These are phyloP conservation scores for Neopipo cinnamomea DNA, from an alignment of 2,113 vertebrate species.

Conservation along the genomic window DNA sequence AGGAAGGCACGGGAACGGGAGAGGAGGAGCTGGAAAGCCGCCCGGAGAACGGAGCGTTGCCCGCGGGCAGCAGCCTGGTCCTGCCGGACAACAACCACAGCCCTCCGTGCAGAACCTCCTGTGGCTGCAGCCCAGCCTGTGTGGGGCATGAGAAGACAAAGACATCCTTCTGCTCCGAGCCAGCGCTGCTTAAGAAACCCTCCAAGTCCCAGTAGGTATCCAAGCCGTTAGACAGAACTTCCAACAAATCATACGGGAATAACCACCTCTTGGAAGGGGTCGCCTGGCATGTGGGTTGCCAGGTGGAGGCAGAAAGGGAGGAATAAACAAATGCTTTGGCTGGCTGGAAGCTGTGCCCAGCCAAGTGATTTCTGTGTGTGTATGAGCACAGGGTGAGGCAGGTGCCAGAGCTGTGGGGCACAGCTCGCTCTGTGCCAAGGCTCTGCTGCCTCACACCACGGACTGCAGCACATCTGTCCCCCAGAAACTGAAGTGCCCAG, in stretches of 20 bases:
- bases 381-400: neutral
- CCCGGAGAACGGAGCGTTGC: neutral
- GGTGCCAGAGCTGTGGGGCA: neutral
- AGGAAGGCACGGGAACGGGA: neutral
- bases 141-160: constrained; percentile 63
- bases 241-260: fast-evolving
- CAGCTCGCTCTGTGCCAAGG: neutral
- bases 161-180: constrained; percentile 63
- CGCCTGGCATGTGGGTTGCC: neutral
- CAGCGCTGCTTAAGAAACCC: constrained; percentile 63
- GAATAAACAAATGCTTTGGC: neutral
- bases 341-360: neutral
- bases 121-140: constrained; percentile 70
- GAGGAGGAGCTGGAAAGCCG: constrained; percentile 30
- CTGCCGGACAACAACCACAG: constrained; percentile 46
- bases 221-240: too few species aligned
- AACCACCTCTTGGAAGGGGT: neutral
- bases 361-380: neutral
- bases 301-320: neutral
- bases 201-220: constrained; percentile 75
- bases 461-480: neutral
- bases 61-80: neutral
- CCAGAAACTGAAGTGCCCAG: fast-evolving
- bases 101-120: constrained; percentile 39
- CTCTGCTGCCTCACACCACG: fast-evolving